These are phyloP conservation scores for Hyperoodon ampullatus DNA, from an alignment of 2,113 vertebrate species.

Conservation along the genomic window DNA sequence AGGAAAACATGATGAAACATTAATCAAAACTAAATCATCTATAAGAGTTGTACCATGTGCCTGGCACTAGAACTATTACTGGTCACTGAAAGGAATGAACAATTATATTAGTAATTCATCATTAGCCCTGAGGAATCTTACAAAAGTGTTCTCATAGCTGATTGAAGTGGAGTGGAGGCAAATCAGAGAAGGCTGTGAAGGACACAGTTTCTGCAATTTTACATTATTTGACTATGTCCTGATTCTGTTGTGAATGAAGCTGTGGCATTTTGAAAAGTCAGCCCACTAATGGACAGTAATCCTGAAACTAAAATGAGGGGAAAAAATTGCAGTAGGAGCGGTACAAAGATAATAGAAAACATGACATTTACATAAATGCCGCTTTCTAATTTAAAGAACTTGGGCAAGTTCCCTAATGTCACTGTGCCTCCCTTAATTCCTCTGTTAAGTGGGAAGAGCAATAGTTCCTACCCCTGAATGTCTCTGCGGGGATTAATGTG, in stretches of 20 bases:
- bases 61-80: neutral
- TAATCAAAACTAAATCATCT: slow-evolving; percentile 84
- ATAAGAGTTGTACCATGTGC: neutral
- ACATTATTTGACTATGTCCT: neutral
- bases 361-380: neutral
- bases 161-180: slow-evolving; percentile 5
- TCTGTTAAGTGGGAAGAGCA: neutral
- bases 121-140: neutral
- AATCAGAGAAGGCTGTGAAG: neutral
- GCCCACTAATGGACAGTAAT: neutral
- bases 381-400: neutral
- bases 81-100: slow-evolving; percentile 33
- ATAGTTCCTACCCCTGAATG: neutral
- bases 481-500: neutral
- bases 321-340: fast-evolving
- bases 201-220: neutral
- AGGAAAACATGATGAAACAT: slow-evolving; percentile 77
- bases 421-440: neutral
- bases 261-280: neutral
- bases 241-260: neutral
- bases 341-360: neutral
- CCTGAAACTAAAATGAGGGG: neutral
- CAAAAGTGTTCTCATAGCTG: neutral
- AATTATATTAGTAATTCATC: slow-evolving; percentile 37
- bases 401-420: neutral